A percentile compares a stretch with the other conserved stretches of the same genome.
Conservation (phyloP, 2,797 vertebrate genomes). For the Gephyroberyx darwinii region DNA sequence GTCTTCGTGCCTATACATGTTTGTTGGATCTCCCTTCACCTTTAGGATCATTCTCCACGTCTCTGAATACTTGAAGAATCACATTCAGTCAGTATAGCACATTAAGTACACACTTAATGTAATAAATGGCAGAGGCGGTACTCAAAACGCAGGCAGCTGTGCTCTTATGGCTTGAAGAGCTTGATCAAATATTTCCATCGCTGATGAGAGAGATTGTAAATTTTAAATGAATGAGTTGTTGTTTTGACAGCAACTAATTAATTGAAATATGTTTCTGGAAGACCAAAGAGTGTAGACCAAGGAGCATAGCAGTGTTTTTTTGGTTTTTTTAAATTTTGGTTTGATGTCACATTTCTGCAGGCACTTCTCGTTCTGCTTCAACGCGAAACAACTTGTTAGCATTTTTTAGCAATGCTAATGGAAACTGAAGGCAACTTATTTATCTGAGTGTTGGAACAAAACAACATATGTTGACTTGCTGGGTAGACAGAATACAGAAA, state of each 20-base stretch:
- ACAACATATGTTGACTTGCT: not conserved
- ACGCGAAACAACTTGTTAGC: no score
- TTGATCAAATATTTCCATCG: not conserved
- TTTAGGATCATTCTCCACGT: not conserved
- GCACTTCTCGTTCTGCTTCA: no score
- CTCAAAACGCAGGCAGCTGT: not conserved
- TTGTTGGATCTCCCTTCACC: not conserved
- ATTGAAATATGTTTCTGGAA: not conserved
- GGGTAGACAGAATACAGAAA: not conserved
- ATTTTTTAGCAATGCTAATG: no score
- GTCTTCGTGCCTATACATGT: not conserved
- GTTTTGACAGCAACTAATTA: slow-evolving; percentile 1
- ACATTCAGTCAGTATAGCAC: not conserved
- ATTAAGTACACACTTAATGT: not conserved
- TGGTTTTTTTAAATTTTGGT: no score
- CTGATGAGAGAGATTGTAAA: slow-evolving; percentile 3
- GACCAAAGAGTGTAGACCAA: not conserved
- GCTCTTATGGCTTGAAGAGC: not conserved
- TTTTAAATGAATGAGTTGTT: not conserved
- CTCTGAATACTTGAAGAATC: not conserved
- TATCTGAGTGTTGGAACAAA: not conserved
- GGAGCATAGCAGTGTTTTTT: not conserved
- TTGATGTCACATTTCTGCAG: no score
- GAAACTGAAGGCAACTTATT: no score
- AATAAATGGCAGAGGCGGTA: not conserved